phyloP scores from a whole-genome alignment of 2,888 invertebrate genomes.

The Scaptomyza tumidula region DNA sequence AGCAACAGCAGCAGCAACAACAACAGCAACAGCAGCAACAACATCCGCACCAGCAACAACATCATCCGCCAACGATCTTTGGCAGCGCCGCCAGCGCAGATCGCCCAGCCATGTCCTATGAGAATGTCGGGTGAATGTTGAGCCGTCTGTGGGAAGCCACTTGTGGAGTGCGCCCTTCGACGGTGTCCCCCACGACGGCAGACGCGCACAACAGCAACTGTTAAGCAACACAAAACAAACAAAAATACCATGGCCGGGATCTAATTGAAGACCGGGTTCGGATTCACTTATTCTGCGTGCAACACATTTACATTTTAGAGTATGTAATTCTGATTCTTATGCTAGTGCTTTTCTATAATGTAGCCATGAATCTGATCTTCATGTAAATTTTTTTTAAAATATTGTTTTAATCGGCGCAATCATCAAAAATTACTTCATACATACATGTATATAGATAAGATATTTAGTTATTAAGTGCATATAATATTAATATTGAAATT shows the following conservation, averaged over 20 bases:
- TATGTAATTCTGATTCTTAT: conserved; percentile 44
- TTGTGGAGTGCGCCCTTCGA: conserved; percentile 80
- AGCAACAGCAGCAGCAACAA: conserved; percentile 80
- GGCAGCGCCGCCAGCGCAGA: conserved; percentile 77
- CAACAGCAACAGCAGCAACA: conserved; percentile 68
- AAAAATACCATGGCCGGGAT: conserved; percentile 21
- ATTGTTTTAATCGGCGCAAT: conserved; percentile 18
- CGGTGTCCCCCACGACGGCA: conserved; percentile 77
- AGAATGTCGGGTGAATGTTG: conserved; percentile 83
- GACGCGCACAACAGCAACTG: conserved; percentile 61
- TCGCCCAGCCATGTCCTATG: conserved; percentile 82
- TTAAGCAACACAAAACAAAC: conserved; percentile 34
- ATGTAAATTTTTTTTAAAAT: conserved; percentile 35
- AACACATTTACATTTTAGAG: conserved; percentile 48
- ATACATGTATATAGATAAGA: conserved; percentile 18
- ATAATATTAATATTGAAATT: conserved; percentile 45
- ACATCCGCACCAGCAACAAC: conserved; percentile 53
- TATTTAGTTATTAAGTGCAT: conserved; percentile 19
- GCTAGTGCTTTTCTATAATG: conserved; percentile 41
- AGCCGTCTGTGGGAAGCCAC: conserved; percentile 83
- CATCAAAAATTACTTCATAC: conserved; percentile 26
- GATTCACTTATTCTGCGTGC: conserved; percentile 44
- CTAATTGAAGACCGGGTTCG: neutral
- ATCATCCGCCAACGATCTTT: conserved; percentile 82
- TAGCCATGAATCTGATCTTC: conserved; percentile 60